Percentiles rank a stretch among this genome's conserved stretches.
Evolutionary conservation across 2,888 invertebrate species (phyloP).

Genomic region (Macropis europaea): DNA sequence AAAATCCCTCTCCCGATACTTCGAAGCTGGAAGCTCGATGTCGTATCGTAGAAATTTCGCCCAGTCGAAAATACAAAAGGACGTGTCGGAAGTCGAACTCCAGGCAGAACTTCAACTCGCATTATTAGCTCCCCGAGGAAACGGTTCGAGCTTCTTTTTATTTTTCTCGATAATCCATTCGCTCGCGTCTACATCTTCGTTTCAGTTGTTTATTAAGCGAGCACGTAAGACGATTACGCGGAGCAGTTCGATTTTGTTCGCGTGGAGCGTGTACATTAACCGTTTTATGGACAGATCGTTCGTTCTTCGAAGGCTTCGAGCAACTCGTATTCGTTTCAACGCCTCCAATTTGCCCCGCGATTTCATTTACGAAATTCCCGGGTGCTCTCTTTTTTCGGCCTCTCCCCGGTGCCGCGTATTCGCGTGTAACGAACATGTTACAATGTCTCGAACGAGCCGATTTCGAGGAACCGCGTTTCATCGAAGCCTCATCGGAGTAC

Average conservation of each 20-base stretch:
- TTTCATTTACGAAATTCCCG: too few species aligned
- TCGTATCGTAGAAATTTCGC: too few species aligned
- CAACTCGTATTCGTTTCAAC: conserved; percentile 11
- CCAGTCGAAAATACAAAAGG: too few species aligned
- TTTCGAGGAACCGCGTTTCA: too few species aligned
- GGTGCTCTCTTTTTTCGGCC: too few species aligned
- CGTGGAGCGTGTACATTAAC: conserved; percentile 32
- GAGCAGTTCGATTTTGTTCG: conserved; percentile 14
- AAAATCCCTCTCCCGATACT: neutral
- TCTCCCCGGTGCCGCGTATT: too few species aligned
- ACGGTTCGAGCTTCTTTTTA: conserved; percentile 21
- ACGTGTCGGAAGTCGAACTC: too few species aligned
- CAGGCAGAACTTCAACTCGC: too few species aligned
- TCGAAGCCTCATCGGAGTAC: too few species aligned
- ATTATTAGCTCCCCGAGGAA: too few species aligned
- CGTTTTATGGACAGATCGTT: conserved; percentile 20
- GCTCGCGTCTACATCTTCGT: conserved; percentile 22
- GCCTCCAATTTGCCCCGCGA: conserved; percentile 10
- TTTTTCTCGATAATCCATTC: conserved; percentile 40
- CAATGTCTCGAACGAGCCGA: too few species aligned
- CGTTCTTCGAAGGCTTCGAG: conserved; percentile 16
- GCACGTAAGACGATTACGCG: conserved; percentile 18
- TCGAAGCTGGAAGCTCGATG: neutral
- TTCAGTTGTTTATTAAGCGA: conserved; percentile 35
- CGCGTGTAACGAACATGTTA: too few species aligned